Evolutionary conservation across 1,140 invertebrate species (phyloP).

Genomic region (Drosophila athabasca): DNA sequence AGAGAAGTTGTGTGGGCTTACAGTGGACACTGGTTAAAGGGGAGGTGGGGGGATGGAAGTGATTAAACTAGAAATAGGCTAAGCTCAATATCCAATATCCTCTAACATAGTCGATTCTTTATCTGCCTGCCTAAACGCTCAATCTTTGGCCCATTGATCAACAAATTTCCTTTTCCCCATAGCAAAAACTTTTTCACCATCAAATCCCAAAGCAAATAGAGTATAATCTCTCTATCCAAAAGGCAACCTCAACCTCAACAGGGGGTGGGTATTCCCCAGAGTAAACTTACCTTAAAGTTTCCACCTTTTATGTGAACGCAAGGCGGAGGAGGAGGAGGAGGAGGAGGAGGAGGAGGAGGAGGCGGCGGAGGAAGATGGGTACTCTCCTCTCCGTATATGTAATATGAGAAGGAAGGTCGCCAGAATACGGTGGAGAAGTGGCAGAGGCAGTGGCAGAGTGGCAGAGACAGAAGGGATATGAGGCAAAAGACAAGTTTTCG

Average conservation of each 20-base stretch:
- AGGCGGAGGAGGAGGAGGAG: too few species aligned
- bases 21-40: not conserved
- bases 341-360: too few species aligned
- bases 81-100: too few species aligned
- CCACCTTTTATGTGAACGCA: slow-evolving; percentile 37
- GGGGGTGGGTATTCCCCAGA: not conserved
- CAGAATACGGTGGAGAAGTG: not conserved
- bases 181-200: slow-evolving; percentile 51
- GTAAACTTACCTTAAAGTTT: slow-evolving; percentile 54
- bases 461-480: too few species aligned
- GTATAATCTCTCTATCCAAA: too few species aligned
- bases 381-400: too few species aligned
- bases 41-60: not conserved
- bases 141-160: not conserved
- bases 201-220: not conserved
- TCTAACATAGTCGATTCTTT: too few species aligned
- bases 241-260: too few species aligned
- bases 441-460: not conserved
- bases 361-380: not conserved
- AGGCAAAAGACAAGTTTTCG: slow-evolving; percentile 32
- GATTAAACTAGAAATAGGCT: not conserved
- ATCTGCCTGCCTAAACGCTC: too few species aligned
- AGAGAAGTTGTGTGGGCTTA: not conserved
- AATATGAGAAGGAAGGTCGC: too few species aligned
- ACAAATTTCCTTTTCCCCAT: not conserved